Percentiles rank a stretch among this genome's conserved stretches.
These are phyloP conservation scores for Syrrhaptes paradoxus DNA, from an alignment of 2,113 vertebrate species.

Conservation along the genomic window DNA sequence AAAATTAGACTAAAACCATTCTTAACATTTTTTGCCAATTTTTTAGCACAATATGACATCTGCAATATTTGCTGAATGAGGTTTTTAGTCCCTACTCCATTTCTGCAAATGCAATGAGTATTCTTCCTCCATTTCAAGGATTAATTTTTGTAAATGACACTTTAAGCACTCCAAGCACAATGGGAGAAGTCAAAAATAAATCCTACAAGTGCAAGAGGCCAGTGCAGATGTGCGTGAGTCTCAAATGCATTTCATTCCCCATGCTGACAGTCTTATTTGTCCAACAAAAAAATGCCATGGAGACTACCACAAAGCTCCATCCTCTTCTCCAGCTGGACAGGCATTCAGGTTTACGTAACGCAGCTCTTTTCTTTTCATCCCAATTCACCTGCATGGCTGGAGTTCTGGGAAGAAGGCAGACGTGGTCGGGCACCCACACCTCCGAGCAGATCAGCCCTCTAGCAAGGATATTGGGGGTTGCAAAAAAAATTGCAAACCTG, in stretches of 20 bases:
- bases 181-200: constrained; percentile 56
- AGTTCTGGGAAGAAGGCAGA: background rate
- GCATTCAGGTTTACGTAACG: background rate
- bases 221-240: background rate
- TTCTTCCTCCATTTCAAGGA: constrained; percentile 25
- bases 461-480: background rate
- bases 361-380: background rate
- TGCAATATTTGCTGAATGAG: constrained; percentile 12
- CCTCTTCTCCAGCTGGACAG: background rate
- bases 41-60: constrained; percentile 10
- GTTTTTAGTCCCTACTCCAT: constrained; percentile 14
- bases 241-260: background rate
- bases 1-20: background rate
- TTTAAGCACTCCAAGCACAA: constrained; percentile 24
- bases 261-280: background rate
- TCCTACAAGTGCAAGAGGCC: constrained; percentile 7
- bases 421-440: background rate
- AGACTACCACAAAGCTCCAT: background rate
- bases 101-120: constrained; percentile 30
- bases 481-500: background rate
- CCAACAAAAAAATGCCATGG: background rate
- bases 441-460: background rate
- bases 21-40: background rate
- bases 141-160: constrained; percentile 56
- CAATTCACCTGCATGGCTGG: background rate